Percentiles rank a stretch among this genome's conserved stretches.
phyloP scores from a whole-genome alignment of 2,113 vertebrate genomes.

The Actinemys pallida region DNA sequence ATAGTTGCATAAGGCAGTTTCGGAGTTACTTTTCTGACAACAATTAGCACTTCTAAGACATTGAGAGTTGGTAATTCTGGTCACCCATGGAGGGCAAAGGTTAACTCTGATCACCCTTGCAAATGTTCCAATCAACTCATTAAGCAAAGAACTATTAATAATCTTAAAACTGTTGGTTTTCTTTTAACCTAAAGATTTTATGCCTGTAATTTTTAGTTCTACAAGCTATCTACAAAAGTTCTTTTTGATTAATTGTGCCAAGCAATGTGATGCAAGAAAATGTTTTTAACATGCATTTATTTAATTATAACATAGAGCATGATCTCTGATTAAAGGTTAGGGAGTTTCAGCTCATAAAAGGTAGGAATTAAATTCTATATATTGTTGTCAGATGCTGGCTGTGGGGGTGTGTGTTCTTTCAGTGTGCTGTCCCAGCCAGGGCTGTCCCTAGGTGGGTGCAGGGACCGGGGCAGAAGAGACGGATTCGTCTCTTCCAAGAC shows the following conservation, averaged over 20 bases:
- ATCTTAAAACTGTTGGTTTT: not conserved
- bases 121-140: not conserved
- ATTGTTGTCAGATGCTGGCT: too few relatives aligned
- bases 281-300: not conserved
- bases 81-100: not conserved
- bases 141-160: not conserved
- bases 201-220: not conserved
- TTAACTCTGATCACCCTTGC: not conserved
- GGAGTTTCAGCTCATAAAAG: not conserved
- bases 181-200: not conserved
- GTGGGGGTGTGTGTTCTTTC: too few relatives aligned
- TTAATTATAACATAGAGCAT: not conserved
- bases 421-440: too few relatives aligned
- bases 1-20: not conserved
- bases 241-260: not conserved
- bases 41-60: not conserved
- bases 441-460: too few relatives aligned
- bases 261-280: not conserved
- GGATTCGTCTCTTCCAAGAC: too few relatives aligned
- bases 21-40: not conserved
- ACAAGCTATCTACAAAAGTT: not conserved
- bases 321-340: not conserved
- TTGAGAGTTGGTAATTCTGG: not conserved
- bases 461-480: too few relatives aligned
- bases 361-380: not conserved